A percentile compares a stretch with the other conserved stretches of the same genome.
Conservation (phyloP, 2,888 invertebrate species). For the Baccha elongata region DNA sequence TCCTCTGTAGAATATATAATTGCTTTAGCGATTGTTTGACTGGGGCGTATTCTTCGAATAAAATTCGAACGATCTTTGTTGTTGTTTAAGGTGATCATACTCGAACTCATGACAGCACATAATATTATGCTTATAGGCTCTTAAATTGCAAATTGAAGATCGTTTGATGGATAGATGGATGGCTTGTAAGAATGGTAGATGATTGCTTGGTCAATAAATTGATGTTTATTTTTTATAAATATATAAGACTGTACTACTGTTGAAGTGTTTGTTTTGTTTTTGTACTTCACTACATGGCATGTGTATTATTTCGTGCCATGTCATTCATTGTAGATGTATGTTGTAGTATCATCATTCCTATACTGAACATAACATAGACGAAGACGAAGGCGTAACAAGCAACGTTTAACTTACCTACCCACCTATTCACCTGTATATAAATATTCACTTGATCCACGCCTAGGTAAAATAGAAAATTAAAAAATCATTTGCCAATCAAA, state of each 20-base stretch:
- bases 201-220: constrained; percentile 66
- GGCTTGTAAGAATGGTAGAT: constrained; percentile 53
- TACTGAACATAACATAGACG: no score
- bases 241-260: constrained; percentile 6
- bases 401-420: constrained; percentile 8
- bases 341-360: background rate
- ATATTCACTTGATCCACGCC: constrained; percentile 51
- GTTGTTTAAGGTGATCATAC: constrained; percentile 21
- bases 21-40: constrained; percentile 31
- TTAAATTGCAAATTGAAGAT: constrained; percentile 34
- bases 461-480: constrained; percentile 56
- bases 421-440: background rate
- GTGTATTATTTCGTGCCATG: constrained; percentile 42
- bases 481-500: constrained; percentile 69
- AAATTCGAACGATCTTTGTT: constrained; percentile 50
- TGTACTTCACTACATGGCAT: constrained; percentile 12
- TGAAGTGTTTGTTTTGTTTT: constrained; percentile 27
- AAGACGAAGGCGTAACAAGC: constrained; percentile 40
- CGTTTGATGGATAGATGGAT: constrained; percentile 51
- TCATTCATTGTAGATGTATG: constrained; percentile 59
- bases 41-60: constrained; percentile 53
- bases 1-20: constrained; percentile 69
- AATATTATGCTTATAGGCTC: constrained; percentile 33
- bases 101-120: constrained; percentile 40
- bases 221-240: constrained; percentile 19